Base-by-base conservation (phyloP, 2,797 vertebrate genomes). In the Pteropus rufus region DNA sequence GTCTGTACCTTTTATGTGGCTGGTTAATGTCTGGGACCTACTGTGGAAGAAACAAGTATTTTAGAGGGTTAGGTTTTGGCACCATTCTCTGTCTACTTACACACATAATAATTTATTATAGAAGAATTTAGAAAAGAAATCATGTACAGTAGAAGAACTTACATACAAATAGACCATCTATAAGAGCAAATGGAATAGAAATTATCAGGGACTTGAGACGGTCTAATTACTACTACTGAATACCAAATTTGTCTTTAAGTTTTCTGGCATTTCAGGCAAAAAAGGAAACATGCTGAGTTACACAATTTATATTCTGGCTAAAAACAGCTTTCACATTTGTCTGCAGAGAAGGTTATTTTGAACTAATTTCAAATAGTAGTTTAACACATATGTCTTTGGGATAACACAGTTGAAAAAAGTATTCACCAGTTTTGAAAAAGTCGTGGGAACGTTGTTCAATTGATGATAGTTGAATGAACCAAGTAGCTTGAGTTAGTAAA, bases 321-420 rank as follows among this genome's bases (percentile, higher is more conserved):
- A 95, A 95, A 95, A 84, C 46, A 95, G 77, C 65, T 88, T 95
- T 87, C n/a, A 81, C 62, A 92, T 90, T 97, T 96, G 31, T 94
- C 87, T 94, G 49, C 39, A 56, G 91, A 97, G 95, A 97, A 84
- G 90, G 65, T 86, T 97, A 92, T 93, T 96, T 96, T 81, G 11
- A 84, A 69, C 80, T 92, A 67, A 96, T 93, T 75, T 94, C 39
- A 90, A 93, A 39, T 56, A 92, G 34, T 91, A 92, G 87, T 93
- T 96, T 96, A 89, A 80, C 52, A 62, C 41, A 18, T 64, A 62
- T 58, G 24, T 60, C 76, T 75, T 93, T 96, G 75, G 41, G 60
- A 86, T 89, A 96, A 65, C 1, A 49, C 23, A 83, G 56, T 70
- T 95, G 75, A 88, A 95, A 95, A 91, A 82, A 52, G 14, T 39